Evolutionary conservation across 2,888 invertebrate genomes (phyloP).

Genomic region (Nomada fabriciana): DNA sequence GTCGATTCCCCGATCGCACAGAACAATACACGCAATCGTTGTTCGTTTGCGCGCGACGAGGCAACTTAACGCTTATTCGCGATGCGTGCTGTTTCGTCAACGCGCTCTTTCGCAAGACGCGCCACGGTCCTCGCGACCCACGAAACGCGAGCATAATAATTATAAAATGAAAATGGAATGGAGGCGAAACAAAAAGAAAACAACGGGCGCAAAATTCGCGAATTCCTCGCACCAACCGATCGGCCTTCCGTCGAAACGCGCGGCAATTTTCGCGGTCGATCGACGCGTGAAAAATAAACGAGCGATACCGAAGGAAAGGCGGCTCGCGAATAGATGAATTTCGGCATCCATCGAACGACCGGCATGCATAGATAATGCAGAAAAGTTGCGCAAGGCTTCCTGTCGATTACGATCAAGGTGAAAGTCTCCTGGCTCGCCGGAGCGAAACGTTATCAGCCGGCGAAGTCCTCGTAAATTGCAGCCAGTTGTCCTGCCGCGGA

Average conservation of each 20-base stretch:
- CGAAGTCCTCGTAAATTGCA: conserved; percentile 59
- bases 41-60: too few relatives aligned
- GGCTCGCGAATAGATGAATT: conserved; percentile 33
- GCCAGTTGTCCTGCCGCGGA: conserved; percentile 52
- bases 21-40: too few relatives aligned
- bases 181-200: background rate
- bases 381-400: conserved; percentile 67
- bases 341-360: conserved; percentile 55
- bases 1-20: too few relatives aligned
- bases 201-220: background rate
- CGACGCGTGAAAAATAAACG: conserved; percentile 18
- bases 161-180: too few relatives aligned
- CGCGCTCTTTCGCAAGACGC: too few relatives aligned
- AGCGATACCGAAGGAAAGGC: conserved; percentile 37
- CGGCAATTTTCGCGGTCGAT: background rate
- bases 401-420: conserved; percentile 72
- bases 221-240: conserved; percentile 31
- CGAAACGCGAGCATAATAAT: background rate
- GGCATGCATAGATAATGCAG: conserved; percentile 67
- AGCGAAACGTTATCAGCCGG: conserved; percentile 69
- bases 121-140: background rate
- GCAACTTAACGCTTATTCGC: too few relatives aligned
- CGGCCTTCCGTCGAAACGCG: conserved; percentile 4
- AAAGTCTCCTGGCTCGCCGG: conserved; percentile 68
- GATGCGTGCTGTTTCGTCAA: too few relatives aligned